These are phyloP conservation scores for Dryas iulia DNA, from an alignment of 1,140 invertebrate species.

Conservation along the genomic window DNA sequence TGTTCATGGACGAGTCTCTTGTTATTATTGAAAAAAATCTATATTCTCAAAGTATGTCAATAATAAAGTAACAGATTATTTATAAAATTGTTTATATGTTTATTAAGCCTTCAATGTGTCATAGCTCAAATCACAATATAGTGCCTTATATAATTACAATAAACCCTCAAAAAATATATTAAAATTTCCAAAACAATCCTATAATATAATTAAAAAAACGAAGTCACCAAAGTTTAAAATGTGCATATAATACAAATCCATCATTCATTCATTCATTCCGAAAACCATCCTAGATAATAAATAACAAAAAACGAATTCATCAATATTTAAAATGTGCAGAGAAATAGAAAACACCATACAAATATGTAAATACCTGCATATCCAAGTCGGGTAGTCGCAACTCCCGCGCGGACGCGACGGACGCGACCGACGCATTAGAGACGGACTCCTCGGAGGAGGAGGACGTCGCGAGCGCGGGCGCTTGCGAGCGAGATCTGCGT, in stretches of 20 bases:
- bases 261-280: too few relatives aligned
- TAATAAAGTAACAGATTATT: background rate
- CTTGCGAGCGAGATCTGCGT: slow-evolving; percentile 64
- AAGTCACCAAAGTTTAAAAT: background rate
- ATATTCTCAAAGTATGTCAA: background rate
- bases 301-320: too few relatives aligned
- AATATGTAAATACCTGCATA: slow-evolving; percentile 66
- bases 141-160: background rate
- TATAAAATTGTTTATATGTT: background rate
- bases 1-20: too few relatives aligned
- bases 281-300: too few relatives aligned
- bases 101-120: too few relatives aligned
- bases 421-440: slow-evolving; percentile 63
- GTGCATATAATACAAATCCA: too few relatives aligned
- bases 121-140: background rate
- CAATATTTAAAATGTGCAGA: too few relatives aligned
- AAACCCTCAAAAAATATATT: background rate
- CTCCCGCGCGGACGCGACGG: slow-evolving; percentile 64
- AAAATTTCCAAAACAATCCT: background rate
- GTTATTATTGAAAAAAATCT: background rate
- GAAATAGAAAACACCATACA: too few relatives aligned
- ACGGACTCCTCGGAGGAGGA: slow-evolving; percentile 71
- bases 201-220: background rate
- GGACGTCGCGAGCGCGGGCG: slow-evolving; percentile 59
- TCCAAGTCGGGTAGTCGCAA: slow-evolving; percentile 63